Evolutionary conservation across 2,113 vertebrate genomes (phyloP), one percentile per base, ranked within the genome.

Genomic region (Lynx canadensis): DNA sequence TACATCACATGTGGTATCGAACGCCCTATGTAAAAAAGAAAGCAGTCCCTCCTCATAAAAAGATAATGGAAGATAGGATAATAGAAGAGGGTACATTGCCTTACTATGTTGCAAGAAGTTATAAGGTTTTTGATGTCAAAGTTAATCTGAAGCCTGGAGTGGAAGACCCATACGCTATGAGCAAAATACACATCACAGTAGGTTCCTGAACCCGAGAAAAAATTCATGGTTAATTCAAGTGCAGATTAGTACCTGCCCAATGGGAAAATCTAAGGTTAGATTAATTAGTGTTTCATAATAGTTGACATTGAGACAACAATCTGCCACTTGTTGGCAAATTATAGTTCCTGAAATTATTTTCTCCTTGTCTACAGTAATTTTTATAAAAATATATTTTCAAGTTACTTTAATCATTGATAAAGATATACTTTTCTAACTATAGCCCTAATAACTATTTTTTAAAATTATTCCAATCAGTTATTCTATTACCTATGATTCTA

Each of bases 241-340:
- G 45, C 45, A 16, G 57, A 88, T 3, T 91, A 41, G 81, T 85
- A 60, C 29, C 50, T 52, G 41, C 7, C 86, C 73, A 95, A 71
- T 41, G 15, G 57, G 78, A 63, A 95, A 96, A 91, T 45, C 31
- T 45, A 89, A 93, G 83, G 50, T 95, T 89, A 95, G 48, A 91
- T 95, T 68, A 96, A 91, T 23, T 85, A 97, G 33, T 36, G 18
- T 79, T 89, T 95, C 48, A 38, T 78, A 95, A 94, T 2, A 95
- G 50, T 15, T 93, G 78, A 91, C 23, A 66, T 86, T 95, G 38
- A 71, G 33, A 71, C 14, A 33, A 57, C 14, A 84, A 25, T 2
- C 55, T 81, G 23, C 5, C 29, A 80, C 25, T 33, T 33, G 41
- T 60, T 7, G 73, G 65, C 19, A 90, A 85, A 91, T 91, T 78